phyloP scores from a whole-genome alignment of 1,140 invertebrate genomes.

The Pogonomyrmex californicus region DNA sequence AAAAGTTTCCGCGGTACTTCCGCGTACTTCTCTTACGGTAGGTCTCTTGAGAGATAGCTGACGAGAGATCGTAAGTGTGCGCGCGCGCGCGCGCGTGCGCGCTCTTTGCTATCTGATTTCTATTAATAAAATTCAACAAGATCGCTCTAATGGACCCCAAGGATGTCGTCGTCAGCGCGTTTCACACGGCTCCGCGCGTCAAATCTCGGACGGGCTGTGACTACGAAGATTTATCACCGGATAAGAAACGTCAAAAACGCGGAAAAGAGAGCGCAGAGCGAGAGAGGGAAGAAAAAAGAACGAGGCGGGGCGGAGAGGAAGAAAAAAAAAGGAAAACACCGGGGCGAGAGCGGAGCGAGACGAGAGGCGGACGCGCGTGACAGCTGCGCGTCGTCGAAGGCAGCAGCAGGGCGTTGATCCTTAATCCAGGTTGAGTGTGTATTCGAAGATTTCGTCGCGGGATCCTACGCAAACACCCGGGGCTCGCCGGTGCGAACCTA shows the following conservation, averaged over 20 bases:
- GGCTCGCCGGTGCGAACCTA: constrained; percentile 57
- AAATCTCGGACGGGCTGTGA: constrained; percentile 31
- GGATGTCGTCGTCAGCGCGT: constrained; percentile 22
- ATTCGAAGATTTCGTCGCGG: constrained; percentile 34
- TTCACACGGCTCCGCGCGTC: not conserved
- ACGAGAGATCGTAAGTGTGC: too few relatives aligned
- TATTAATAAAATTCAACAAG: constrained; percentile 61
- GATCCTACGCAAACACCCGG: constrained; percentile 64
- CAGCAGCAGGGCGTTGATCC: constrained; percentile 54
- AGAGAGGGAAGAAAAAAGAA: not conserved
- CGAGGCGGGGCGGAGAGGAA: not conserved
- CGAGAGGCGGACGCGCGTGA: constrained; percentile 28
- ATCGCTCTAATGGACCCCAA: constrained; percentile 30
- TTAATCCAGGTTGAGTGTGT: constrained; percentile 56
- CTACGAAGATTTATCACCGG: constrained; percentile 67
- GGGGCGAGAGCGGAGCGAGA: not conserved
- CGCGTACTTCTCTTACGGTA: not conserved
- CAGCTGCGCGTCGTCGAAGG: constrained; percentile 37
- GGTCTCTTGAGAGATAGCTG: not conserved
- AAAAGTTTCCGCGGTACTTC: not conserved
- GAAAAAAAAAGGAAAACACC: not conserved
- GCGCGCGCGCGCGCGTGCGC: too few relatives aligned
- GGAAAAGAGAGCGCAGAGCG: constrained; percentile 8
- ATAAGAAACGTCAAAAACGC: constrained; percentile 36
- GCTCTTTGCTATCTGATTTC: constrained; percentile 32